Percentiles rank a stretch among this genome's conserved stretches.
Conservation (phyloP, 2,113 vertebrate species). For the Aegithalos caudatus region DNA sequence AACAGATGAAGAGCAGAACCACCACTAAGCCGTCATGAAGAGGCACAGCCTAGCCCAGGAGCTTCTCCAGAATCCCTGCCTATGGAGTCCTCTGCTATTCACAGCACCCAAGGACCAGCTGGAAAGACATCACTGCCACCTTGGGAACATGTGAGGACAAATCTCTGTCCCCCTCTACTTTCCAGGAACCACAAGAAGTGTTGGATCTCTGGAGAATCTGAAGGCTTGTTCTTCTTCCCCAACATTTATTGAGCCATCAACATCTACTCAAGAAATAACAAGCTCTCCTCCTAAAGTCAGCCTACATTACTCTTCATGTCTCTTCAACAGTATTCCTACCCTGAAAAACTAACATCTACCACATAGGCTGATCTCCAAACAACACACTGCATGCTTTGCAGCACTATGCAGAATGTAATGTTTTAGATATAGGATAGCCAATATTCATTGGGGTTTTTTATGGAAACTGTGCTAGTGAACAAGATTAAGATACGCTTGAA, state of each 20-base stretch:
- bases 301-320: not conserved
- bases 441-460: not conserved
- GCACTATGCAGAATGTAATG: not conserved
- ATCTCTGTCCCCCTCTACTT: not conserved
- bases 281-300: fast-evolving
- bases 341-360: not conserved
- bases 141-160: not conserved
- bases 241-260: not conserved
- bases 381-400: not conserved
- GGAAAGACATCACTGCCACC: not conserved
- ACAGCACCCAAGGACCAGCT: not conserved
- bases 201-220: not conserved
- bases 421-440: not conserved
- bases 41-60: not conserved
- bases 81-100: not conserved
- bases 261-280: not conserved
- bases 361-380: not conserved
- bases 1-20: not conserved
- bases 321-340: not conserved
- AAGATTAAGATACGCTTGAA: not conserved
- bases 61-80: not conserved
- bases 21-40: fast-evolving
- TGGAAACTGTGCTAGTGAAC: not conserved
- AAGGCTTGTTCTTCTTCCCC: not conserved
- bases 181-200: not conserved